Evolutionary conservation across 2,797 vertebrate genomes (phyloP).

Genomic region (Channallabes apus): DNA sequence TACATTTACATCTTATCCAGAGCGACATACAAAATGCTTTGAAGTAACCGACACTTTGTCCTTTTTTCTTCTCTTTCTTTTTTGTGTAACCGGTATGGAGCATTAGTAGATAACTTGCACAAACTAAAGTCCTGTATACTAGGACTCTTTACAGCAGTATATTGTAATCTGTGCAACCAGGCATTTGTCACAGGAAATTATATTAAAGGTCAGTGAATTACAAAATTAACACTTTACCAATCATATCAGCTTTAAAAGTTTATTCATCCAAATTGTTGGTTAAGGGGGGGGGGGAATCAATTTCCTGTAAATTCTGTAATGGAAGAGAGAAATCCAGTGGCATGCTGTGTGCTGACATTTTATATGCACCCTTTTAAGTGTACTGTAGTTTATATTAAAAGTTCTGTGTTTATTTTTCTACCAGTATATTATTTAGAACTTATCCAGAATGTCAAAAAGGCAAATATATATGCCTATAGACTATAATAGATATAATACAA

Average conservation of each 20-base stretch:
- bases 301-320: background rate
- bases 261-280: background rate
- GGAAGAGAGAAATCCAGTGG: background rate
- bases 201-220: background rate
- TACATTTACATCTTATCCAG: too few species aligned
- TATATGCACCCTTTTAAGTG: background rate
- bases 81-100: background rate
- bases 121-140: background rate
- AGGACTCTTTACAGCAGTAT: background rate
- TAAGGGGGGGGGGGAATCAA: too few species aligned
- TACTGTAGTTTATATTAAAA: background rate
- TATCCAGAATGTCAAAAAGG: background rate
- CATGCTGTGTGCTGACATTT: background rate
- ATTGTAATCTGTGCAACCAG: background rate
- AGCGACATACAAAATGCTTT: too few species aligned
- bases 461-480: background rate
- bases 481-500: background rate
- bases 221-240: background rate
- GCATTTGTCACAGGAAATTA: background rate
- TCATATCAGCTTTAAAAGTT: background rate
- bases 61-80: background rate
- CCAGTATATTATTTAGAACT: background rate
- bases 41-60: background rate
- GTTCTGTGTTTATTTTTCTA: background rate
- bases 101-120: background rate